phyloP scores from a whole-genome alignment of 2,888 invertebrate species.

The Phaedon cochleariae region DNA sequence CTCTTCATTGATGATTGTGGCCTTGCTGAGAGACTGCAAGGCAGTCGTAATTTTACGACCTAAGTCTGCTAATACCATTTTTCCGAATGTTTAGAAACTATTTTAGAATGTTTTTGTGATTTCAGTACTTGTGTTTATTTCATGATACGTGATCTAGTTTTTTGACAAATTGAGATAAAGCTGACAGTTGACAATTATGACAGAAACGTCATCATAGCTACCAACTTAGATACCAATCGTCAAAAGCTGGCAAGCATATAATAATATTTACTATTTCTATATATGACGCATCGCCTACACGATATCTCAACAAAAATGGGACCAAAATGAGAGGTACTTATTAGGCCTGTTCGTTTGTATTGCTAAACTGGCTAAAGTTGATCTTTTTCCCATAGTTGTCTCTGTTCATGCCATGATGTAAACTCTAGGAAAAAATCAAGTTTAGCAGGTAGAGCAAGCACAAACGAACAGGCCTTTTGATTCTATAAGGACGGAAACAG shows the following conservation, averaged over 20 bases:
- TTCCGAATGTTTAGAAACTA: conserved; percentile 49
- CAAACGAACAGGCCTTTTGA: too few relatives aligned
- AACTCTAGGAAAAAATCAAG: too few relatives aligned
- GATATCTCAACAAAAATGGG: too few relatives aligned
- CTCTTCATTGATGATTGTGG: conserved; percentile 98
- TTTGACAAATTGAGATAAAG: background rate
- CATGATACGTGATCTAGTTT: conserved; percentile 28
- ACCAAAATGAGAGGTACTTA: too few relatives aligned
- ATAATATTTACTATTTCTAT: too few relatives aligned
- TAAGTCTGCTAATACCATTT: conserved; percentile 99
- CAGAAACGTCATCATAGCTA: background rate
- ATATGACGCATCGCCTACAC: too few relatives aligned
- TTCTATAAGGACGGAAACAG: too few relatives aligned
- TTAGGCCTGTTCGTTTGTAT: too few relatives aligned
- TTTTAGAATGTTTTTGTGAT: conserved; percentile 23
- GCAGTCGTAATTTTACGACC: conserved; percentile 99
- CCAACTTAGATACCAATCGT: background rate
- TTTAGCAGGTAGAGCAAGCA: too few relatives aligned
- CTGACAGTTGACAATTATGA: background rate
- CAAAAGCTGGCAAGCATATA: background rate
- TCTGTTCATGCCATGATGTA: too few relatives aligned
- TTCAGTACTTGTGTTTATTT: conserved; percentile 29
- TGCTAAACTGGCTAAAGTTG: too few relatives aligned
- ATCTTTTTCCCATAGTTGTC: too few relatives aligned
- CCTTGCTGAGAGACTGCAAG: conserved; percentile 95